Evolutionary conservation across 2,113 vertebrate genomes (phyloP).

Genomic region (Calypte anna): DNA sequence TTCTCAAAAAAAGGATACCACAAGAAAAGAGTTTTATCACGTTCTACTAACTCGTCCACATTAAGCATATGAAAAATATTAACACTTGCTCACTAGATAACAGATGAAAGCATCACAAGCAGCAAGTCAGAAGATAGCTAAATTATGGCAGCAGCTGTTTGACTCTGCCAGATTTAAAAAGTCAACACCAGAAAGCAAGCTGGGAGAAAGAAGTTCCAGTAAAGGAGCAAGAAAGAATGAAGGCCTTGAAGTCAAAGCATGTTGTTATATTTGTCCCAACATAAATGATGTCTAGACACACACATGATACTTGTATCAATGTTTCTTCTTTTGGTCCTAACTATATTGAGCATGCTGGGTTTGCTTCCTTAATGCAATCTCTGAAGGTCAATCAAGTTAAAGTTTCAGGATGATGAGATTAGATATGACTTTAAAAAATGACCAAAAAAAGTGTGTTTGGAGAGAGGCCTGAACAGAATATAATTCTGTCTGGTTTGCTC

Average conservation of each 20-base stretch:
- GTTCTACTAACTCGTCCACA: not conserved
- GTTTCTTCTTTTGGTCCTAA: slow-evolving; percentile 11
- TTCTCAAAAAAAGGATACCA: not conserved
- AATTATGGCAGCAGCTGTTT: not conserved
- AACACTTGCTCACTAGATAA: not conserved
- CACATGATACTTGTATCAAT: slow-evolving; percentile 33
- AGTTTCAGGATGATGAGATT: slow-evolving; percentile 49
- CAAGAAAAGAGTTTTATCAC: not conserved
- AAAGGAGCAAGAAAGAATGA: not conserved
- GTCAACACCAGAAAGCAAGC: not conserved
- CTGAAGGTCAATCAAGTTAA: slow-evolving; percentile 64
- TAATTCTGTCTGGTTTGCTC: slow-evolving; percentile 30
- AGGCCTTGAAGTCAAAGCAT: not conserved
- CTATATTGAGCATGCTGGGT: not conserved
- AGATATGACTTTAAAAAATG: slow-evolving; percentile 60
- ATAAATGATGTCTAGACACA: not conserved
- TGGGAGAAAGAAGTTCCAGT: not conserved
- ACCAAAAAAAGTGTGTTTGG: not conserved
- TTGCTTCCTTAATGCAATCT: slow-evolving; percentile 43
- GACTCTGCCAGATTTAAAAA: not conserved
- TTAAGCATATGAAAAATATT: not conserved
- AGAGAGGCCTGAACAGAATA: not conserved
- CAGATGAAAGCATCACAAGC: not conserved
- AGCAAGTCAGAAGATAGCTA: not conserved
- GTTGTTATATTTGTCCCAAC: not conserved